Base-by-base conservation (phyloP, 2,113 vertebrate genomes). In the Leptobrachium ailaonicum region DNA sequence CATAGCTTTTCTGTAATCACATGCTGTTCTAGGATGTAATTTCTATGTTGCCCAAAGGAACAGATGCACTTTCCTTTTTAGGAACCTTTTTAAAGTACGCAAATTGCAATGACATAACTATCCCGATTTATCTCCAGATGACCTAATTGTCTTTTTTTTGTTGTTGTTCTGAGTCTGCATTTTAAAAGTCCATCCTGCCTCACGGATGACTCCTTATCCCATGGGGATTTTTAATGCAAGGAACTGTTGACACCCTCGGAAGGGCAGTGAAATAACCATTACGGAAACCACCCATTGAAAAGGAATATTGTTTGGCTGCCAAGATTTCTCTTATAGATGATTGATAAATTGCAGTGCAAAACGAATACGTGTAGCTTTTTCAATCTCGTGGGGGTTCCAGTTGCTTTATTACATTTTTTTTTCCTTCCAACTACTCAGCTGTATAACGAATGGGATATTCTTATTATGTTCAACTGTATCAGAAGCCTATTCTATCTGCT, bases 181-280 rank as follows among this genome's bases (percentile, higher is more conserved):
- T 77, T 42, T 71, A 77, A 62, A 70, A 62, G 44, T 62, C 43
- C 58, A 40, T 77, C 20, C 42, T 60, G 67, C 56, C n/a, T 32
- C 47, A 58, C 67, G 54, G 41, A 70, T 70, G 54, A 71, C 54
- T 76, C 66, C 62, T 60, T 63, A 10, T 71, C 76, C 41, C 67
- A 58, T 71, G 76, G 67, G 76, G 47, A 71, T 44, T 69, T 41
- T 12, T 11, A 43, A 40, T 42, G 66, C 58, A 47, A 70, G 42
- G n/a, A 70, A 45, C 41, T 40, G 76, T 77, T 70, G 76, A 77
- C 67, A 77, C 67, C 76, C 66, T 77, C 20, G 76, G 76, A 77
- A 77, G 76, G 76, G 76, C 76, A 77, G 76, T 77, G 76, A 58
- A 77, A 69, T 62, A 70, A 66, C 74, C 66, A 58, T 11, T 47